Evolutionary conservation across 2,113 vertebrate species (phyloP).

Genomic region (Spea multiplicata): DNA sequence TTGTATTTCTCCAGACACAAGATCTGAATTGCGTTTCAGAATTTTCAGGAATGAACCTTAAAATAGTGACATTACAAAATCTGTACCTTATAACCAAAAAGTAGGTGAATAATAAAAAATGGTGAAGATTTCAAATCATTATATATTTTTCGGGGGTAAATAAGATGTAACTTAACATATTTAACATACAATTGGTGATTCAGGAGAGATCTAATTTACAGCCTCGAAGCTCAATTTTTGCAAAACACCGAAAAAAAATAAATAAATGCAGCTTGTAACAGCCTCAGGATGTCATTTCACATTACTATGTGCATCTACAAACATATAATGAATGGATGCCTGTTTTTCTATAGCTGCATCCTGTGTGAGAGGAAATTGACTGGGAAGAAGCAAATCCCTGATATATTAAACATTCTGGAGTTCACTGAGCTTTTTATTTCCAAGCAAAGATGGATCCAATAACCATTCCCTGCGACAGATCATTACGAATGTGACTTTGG

Average conservation of each 20-base stretch:
- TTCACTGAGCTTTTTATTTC: constrained; percentile 3
- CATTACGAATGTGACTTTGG: constrained; percentile 66
- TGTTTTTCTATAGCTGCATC: constrained; percentile 44
- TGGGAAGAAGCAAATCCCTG: constrained; percentile 32
- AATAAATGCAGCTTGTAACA: constrained; percentile 22
- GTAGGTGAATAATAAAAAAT: too few relatives aligned
- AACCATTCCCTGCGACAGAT: constrained; percentile 59
- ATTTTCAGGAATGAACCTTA: too few relatives aligned
- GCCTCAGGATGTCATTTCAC: constrained; percentile 34
- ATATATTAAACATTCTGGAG: constrained; percentile 24
- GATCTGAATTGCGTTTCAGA: too few relatives aligned
- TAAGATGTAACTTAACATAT: too few relatives aligned
- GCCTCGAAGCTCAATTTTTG: constrained; percentile 4
- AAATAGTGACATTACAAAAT: too few relatives aligned
- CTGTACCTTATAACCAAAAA: too few relatives aligned
- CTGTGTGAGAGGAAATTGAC: constrained; percentile 39
- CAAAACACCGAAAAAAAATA: constrained; percentile 19
- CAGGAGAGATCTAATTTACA: too few relatives aligned
- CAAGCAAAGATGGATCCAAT: not conserved
- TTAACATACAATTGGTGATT: too few relatives aligned
- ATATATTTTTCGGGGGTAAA: too few relatives aligned
- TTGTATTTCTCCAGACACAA: too few relatives aligned
- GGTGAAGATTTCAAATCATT: too few relatives aligned
- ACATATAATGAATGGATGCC: constrained; percentile 26
- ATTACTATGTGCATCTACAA: constrained; percentile 29